Evolutionary conservation across 2,113 vertebrate genomes (phyloP).

Genomic region (Elaphurus davidianus): DNA sequence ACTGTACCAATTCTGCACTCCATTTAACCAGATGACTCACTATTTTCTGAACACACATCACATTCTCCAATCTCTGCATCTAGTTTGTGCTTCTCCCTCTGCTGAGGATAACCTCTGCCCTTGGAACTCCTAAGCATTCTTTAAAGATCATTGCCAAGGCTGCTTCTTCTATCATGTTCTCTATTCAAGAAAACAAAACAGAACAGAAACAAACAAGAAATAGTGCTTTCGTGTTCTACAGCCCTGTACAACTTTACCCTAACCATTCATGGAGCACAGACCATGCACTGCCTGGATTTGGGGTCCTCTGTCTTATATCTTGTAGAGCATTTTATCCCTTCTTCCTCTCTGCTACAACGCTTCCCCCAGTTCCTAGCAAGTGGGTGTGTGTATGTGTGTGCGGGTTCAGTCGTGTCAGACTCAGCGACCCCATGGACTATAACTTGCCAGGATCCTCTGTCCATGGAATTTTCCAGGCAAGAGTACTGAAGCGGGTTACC

Average conservation of each 20-base stretch:
- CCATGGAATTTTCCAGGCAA: not conserved
- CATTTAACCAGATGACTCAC: not conserved
- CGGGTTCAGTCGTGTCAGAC: not conserved
- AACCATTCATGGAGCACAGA: not conserved
- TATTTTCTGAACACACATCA: not conserved
- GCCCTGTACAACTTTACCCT: not conserved
- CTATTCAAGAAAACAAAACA: not conserved
- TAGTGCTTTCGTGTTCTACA: not conserved
- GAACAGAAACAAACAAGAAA: not conserved
- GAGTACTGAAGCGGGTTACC: not conserved
- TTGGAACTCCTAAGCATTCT: not conserved
- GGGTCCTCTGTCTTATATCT: not conserved
- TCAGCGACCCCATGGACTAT: not conserved
- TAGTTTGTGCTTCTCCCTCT: not conserved
- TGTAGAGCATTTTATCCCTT: not conserved
- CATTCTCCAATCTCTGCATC: not conserved
- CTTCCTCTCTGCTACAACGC: not conserved
- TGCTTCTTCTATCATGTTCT: not conserved
- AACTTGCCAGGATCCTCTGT: not conserved
- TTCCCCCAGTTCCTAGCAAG: not conserved
- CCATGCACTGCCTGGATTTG: not conserved
- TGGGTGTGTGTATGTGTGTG: not conserved
- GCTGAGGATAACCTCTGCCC: not conserved
- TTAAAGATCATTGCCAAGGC: not conserved
- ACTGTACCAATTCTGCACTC: not conserved